Conservation (phyloP, 1,140 invertebrate genomes). For the Calephelis virginiensis region DNA sequence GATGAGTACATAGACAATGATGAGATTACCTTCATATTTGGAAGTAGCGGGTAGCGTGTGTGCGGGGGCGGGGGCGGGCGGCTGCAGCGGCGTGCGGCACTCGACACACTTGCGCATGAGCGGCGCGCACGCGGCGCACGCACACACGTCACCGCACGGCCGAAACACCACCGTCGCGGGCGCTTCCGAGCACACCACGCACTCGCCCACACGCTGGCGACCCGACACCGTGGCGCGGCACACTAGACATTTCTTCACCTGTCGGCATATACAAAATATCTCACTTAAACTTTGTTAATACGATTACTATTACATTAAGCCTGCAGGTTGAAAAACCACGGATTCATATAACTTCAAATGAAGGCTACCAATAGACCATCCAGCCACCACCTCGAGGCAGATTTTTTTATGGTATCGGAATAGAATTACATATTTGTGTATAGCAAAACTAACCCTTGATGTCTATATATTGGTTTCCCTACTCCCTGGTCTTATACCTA, state of each 20-base stretch:
- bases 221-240: slow-evolving; percentile 89
- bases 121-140: slow-evolving; percentile 93
- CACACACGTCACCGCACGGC: slow-evolving; percentile 97
- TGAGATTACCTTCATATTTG: slow-evolving; percentile 11
- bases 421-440: too few relatives aligned
- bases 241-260: slow-evolving; percentile 94
- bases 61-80: slow-evolving; percentile 81
- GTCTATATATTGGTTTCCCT: too few relatives aligned
- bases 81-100: slow-evolving; percentile 93
- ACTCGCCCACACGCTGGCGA: slow-evolving; percentile 92
- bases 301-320: too few relatives aligned
- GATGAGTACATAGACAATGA: too few relatives aligned
- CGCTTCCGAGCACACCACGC: slow-evolving; percentile 96
- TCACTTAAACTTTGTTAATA: too few relatives aligned
- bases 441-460: too few relatives aligned
- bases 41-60: neutral
- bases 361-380: too few relatives aligned
- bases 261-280: neutral
- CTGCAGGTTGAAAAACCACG: too few relatives aligned
- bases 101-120: slow-evolving; percentile 98
- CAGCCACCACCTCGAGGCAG: too few relatives aligned
- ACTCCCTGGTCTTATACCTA: too few relatives aligned
- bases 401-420: too few relatives aligned
- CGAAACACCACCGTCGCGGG: slow-evolving; percentile 94
- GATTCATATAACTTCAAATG: too few relatives aligned